phyloP scores from a whole-genome alignment of 1,140 invertebrate species.

The Nephotettix cincticeps region DNA sequence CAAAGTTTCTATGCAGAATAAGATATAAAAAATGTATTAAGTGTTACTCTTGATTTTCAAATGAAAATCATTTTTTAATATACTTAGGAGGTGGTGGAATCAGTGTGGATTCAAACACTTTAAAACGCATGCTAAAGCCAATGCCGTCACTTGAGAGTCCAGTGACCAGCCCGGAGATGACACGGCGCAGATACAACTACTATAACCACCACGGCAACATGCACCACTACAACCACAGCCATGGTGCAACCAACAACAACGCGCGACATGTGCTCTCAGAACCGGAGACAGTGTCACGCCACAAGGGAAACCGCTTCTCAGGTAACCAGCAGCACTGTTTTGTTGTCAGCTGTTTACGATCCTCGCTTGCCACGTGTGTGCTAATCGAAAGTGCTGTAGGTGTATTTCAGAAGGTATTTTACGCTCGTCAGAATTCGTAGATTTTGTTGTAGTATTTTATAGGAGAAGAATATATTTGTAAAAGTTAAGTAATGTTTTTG shows the following conservation, averaged over 20 bases:
- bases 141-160: conserved; percentile 85
- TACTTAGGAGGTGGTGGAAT: conserved; percentile 45
- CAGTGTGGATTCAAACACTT: conserved; percentile 75
- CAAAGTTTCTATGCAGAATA: not conserved
- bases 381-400: no score
- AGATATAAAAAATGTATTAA: not conserved
- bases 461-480: no score
- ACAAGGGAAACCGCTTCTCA: conserved; percentile 44
- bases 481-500: no score
- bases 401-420: no score
- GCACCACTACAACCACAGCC: conserved; percentile 52
- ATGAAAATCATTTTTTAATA: no score
- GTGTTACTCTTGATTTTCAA: no score
- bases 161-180: conserved; percentile 85
- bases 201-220: conserved; percentile 57
- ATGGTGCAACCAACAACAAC: conserved; percentile 52
- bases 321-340: no score
- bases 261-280: conserved; percentile 55
- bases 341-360: no score
- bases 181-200: conserved; percentile 63
- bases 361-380: no score
- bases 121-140: conserved; percentile 92
- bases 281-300: conserved; percentile 51
- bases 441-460: no score
- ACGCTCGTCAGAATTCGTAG: no score